Conservation (phyloP, 2,113 vertebrate genomes). For the Dicerorhinus sumatrensis region DNA sequence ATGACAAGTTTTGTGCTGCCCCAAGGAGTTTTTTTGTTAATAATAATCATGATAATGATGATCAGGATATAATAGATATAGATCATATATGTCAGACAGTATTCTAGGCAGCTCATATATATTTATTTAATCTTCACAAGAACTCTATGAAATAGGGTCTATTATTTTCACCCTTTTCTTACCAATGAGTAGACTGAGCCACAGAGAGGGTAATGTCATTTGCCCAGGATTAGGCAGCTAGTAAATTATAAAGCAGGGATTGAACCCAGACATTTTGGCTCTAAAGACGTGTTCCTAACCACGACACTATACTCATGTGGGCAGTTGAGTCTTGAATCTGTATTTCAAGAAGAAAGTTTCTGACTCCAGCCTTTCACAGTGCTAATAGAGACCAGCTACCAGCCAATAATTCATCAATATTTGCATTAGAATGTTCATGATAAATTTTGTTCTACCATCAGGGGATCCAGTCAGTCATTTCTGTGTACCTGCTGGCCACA, state of each 20-base stretch:
- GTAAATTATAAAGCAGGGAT: background rate
- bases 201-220: background rate
- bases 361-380: background rate
- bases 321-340: background rate
- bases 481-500: background rate
- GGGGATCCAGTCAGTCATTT: background rate
- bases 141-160: background rate
- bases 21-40: background rate
- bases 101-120: background rate
- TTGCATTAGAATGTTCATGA: background rate
- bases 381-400: background rate
- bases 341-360: background rate
- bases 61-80: background rate
- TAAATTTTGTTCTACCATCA: background rate
- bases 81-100: background rate
- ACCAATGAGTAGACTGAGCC: background rate
- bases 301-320: background rate
- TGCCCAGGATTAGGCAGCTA: background rate
- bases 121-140: slow-evolving; percentile 17
- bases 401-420: background rate
- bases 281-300: background rate
- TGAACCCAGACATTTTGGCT: background rate
- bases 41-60: background rate
- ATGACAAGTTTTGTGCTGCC: background rate
- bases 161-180: background rate